Base-by-base conservation (phyloP, 2,113 vertebrate genomes). In the Epinephelus lanceolatus region DNA sequence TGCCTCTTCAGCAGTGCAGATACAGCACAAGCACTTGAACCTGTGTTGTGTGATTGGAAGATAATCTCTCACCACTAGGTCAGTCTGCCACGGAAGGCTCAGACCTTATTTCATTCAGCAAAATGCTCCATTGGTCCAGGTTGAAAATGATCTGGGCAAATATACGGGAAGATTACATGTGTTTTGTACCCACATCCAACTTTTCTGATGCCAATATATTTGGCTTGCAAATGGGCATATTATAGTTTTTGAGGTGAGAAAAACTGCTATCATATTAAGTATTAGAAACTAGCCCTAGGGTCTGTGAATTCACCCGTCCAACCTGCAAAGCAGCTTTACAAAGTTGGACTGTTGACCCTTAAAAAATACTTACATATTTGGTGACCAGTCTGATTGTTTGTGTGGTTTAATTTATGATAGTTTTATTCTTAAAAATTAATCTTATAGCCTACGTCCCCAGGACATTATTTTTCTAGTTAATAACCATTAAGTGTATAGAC, bases 281-380 rank as follows among this genome's bases (percentile, higher is more conserved):
- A 49, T 80, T 19, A 73, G 25, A 70, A 71, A 80, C 59, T 56
- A 62, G 62, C 81, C 66, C 9, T 0, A 23, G 69, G 88, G 76
- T 89, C 67, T 68, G 42, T 4, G 2, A 76, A 59, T 60, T 69
- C 19, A 83, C 74, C 51, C 30, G 81, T 57, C 72, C 33, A 82
- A 92, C 92, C 80, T 84, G 87, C 70, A 73, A 59, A 86, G 53
- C 84, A 82, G 57, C 86, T 84, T 76, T 49, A 5, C 19, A 10
- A 6, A 55, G 49, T 71, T 66, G 51, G 13, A 68, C 12, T 47
- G 37, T 75, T 45, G 37, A 40, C 15, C 42, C 8, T 45, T 12
- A 45, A 45, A 37, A 45, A 45, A 45, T 45, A 45, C 11, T 9
- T 45, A 45, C 11, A 45, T 45, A 45, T 45, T 45, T 45, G 42